Conservation (phyloP, 2,888 invertebrate species). For the Rhimphoctona megacephalus region DNA sequence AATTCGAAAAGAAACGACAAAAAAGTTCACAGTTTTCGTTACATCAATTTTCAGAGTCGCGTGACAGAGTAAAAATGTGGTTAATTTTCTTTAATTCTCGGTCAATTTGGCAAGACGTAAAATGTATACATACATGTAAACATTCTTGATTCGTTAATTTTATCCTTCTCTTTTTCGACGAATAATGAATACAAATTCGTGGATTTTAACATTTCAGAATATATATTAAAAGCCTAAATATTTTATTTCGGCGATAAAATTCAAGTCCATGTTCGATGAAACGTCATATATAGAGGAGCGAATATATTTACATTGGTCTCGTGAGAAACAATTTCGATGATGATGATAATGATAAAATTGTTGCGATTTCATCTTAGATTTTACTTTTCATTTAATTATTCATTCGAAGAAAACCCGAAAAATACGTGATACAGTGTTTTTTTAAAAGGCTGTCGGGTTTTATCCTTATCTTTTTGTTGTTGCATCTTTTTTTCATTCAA, state of each 20-base stretch:
- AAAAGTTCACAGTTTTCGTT: constrained; percentile 43
- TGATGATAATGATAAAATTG: constrained; percentile 48
- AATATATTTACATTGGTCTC: constrained; percentile 66
- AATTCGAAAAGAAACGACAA: constrained; percentile 41
- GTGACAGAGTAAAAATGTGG: constrained; percentile 36
- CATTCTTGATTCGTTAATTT: constrained; percentile 11
- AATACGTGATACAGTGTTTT: constrained; percentile 32
- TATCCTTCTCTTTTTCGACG: constrained; percentile 39
- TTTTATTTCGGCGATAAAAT: constrained; percentile 56
- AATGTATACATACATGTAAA: constrained; percentile 23
- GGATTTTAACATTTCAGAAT: constrained; percentile 24
- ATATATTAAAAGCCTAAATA: constrained; percentile 42
- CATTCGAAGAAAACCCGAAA: constrained; percentile 43
- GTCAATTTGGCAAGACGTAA: constrained; percentile 68
- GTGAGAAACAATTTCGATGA: constrained; percentile 61
- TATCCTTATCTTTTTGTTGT: background rate
- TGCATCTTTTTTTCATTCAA: background rate
- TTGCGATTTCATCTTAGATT: constrained; percentile 45
- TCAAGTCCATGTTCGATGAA: constrained; percentile 48
- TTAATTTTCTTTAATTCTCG: constrained; percentile 24
- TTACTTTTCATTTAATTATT: constrained; percentile 17
- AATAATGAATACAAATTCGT: constrained; percentile 48
- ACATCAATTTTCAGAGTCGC: constrained; percentile 49
- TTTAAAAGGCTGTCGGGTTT: constrained; percentile 47
- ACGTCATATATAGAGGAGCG: constrained; percentile 32